A percentile compares a stretch with the other conserved stretches of the same genome.
phyloP scores from a whole-genome alignment of 2,113 vertebrate species.

The Isichthys henryi region DNA sequence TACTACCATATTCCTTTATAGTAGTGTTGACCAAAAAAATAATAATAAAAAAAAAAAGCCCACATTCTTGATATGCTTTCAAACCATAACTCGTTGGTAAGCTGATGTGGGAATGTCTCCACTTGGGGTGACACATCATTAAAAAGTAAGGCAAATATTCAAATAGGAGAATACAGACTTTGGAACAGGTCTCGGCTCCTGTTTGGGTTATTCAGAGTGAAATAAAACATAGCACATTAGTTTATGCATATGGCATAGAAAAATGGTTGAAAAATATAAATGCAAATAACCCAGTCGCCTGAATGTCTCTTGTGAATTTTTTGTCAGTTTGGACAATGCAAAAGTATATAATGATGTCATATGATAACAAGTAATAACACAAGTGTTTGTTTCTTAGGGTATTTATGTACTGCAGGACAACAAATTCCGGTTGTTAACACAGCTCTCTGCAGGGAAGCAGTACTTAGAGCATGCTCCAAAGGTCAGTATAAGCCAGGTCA shows the following conservation, averaged over 20 bases:
- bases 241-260: neutral
- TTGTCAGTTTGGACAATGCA: neutral
- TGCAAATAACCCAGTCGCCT: neutral
- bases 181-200: neutral
- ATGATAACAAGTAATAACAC: neutral
- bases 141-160: neutral
- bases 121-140: neutral
- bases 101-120: neutral
- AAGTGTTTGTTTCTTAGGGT: conserved; percentile 62
- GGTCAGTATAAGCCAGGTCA: conserved; percentile 51
- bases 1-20: neutral
- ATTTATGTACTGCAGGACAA: conserved; percentile 96
- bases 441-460: conserved; percentile 87
- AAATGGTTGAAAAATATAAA: neutral
- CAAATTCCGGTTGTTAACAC: conserved; percentile 81
- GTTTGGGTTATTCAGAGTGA: neutral
- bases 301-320: neutral
- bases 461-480: conserved; percentile 89
- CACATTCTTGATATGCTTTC: neutral
- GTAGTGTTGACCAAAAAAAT: neutral
- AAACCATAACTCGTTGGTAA: neutral
- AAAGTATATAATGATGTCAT: neutral
- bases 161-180: neutral
- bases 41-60: neutral
- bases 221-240: neutral